Evolutionary conservation across 2,888 invertebrate species (phyloP).

Genomic region (Conus canariensis): DNA sequence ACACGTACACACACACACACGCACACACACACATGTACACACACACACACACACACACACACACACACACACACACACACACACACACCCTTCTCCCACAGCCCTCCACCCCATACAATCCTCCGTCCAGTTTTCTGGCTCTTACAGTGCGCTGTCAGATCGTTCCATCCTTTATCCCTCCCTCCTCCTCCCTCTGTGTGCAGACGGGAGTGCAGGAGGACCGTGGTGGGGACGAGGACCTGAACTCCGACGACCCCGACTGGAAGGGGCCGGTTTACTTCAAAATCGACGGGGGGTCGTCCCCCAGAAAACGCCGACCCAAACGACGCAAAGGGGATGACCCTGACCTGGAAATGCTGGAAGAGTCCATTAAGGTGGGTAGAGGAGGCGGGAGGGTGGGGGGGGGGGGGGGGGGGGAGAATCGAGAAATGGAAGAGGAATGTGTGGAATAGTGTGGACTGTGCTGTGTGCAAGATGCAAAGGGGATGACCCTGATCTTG

Average conservation of each 20-base stretch:
- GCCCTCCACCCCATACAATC: no score
- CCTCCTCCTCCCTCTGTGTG: background rate
- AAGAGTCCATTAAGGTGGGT: slow-evolving; percentile 44
- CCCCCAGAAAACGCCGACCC: slow-evolving; percentile 41
- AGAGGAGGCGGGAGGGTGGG: background rate
- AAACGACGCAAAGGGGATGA: slow-evolving; percentile 51
- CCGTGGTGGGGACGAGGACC: background rate
- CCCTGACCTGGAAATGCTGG: slow-evolving; percentile 48
- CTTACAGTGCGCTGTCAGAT: no score
- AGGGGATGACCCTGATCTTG: background rate
- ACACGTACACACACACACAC: no score
- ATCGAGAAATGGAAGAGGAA: background rate
- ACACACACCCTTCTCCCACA: no score
- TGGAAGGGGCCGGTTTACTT: slow-evolving; percentile 1
- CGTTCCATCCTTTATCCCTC: no score
- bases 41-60: no score
- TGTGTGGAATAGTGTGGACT: background rate
- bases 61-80: no score
- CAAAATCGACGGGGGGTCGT: background rate
- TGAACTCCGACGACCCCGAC: slow-evolving; percentile 37
- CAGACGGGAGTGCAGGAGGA: background rate
- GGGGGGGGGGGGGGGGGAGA: background rate
- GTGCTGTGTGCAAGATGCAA: no score
- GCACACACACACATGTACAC: no score
- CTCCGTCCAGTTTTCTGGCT: no score